Conservation (phyloP, 2,113 vertebrate species). For the cattle (Bos taurus) region DNA sequence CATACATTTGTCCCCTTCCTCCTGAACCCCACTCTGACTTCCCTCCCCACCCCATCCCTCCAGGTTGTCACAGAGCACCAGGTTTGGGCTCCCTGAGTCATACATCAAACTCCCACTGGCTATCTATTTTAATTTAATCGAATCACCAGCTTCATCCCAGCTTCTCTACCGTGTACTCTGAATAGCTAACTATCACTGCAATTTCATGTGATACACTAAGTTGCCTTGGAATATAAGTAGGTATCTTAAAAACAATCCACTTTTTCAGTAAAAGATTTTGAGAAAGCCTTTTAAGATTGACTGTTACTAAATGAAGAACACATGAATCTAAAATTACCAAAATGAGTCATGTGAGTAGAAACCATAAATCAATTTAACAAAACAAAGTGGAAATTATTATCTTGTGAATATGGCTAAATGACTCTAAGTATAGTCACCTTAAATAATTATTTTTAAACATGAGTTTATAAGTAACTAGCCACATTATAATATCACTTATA, state of each 20-base stretch:
- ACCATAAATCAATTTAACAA: constrained; percentile 5
- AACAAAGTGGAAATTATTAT: constrained; percentile 3
- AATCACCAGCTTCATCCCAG: not conserved
- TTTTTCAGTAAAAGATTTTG: not conserved
- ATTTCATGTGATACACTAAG: not conserved
- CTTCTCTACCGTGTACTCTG: not conserved
- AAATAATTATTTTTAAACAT: not conserved
- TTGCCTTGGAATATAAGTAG: not conserved
- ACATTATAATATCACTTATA: not conserved
- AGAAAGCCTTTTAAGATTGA: not conserved
- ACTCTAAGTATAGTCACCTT: not conserved
- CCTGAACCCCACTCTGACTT: not conserved
- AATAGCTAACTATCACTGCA: not conserved
- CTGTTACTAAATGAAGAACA: not conserved
- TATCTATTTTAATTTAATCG: not conserved
- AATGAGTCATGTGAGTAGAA: not conserved
- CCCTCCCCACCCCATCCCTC: not conserved
- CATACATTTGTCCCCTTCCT: not conserved
- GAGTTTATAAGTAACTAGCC: not conserved
- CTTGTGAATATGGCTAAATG: not conserved
- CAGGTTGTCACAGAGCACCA: not conserved
- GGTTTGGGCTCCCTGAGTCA: not conserved
- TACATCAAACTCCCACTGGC: not conserved
- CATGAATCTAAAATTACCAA: constrained; percentile 7
- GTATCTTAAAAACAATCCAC: constrained; percentile 8